These are phyloP conservation scores for Platycheirus rosarum DNA, from an alignment of 2,888 invertebrate species.

Conservation along the genomic window DNA sequence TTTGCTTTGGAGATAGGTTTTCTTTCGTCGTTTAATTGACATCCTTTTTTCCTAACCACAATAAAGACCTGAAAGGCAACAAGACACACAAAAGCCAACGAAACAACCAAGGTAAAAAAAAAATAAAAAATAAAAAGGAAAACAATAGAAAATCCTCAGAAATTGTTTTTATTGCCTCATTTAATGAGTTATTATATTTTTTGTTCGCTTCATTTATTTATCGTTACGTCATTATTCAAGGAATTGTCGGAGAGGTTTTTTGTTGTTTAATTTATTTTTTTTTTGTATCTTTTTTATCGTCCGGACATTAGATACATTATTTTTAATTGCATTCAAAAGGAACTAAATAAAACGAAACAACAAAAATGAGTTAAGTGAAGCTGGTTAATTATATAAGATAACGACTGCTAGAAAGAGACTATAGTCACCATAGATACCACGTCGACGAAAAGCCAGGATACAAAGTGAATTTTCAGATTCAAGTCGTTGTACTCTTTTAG, in stretches of 20 bases:
- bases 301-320: slow-evolving; percentile 64
- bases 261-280: slow-evolving; percentile 23
- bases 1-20: slow-evolving; percentile 18
- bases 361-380: slow-evolving; percentile 51
- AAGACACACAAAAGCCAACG: slow-evolving; percentile 18
- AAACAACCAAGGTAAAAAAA: not conserved
- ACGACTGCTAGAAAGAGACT: slow-evolving; percentile 43
- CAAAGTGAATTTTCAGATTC: slow-evolving; percentile 8
- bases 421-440: slow-evolving; percentile 4
- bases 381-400: slow-evolving; percentile 71
- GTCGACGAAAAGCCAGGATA: not conserved
- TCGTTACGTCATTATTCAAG: slow-evolving; percentile 42
- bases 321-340: slow-evolving; percentile 68
- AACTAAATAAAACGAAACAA: slow-evolving; percentile 37
- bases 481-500: slow-evolving; percentile 30
- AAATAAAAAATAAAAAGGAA: slow-evolving; percentile 6
- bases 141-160: slow-evolving; percentile 52
- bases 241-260: slow-evolving; percentile 56
- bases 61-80: not conserved
- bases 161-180: slow-evolving; percentile 70
- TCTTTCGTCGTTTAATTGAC: slow-evolving; percentile 45
- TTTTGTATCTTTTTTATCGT: slow-evolving; percentile 35
- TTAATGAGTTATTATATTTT: slow-evolving; percentile 67
- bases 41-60: slow-evolving; percentile 44
- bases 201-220: slow-evolving; percentile 69